Conservation (phyloP, 2,113 vertebrate genomes). For the Takifugu flavidus region DNA sequence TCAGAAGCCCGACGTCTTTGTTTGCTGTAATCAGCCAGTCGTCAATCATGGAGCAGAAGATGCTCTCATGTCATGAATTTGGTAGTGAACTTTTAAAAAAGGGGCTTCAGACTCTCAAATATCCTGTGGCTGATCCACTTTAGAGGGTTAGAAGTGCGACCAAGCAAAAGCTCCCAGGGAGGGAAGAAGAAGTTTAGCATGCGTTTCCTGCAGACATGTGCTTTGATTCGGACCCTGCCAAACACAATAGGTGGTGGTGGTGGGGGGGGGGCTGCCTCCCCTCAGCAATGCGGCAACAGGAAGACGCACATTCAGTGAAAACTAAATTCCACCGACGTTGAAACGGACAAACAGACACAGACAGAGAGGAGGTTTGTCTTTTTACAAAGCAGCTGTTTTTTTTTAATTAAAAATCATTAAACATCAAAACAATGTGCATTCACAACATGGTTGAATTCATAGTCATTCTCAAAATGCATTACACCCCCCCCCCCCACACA, state of each 20-base stretch:
- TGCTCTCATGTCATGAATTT: not conserved
- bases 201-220: constrained; percentile 72
- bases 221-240: constrained; percentile 63
- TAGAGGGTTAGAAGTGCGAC: constrained; percentile 24
- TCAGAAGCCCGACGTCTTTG: constrained; percentile 14
- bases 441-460: constrained; percentile 49
- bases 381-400: constrained; percentile 35
- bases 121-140: constrained; percentile 26
- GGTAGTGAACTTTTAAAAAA: not conserved
- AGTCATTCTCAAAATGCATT: constrained; percentile 25
- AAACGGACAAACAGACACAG: constrained; percentile 1
- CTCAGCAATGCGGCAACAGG: constrained; percentile 59
- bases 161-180: constrained; percentile 34
- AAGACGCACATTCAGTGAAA: constrained; percentile 54
- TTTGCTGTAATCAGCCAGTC: not conserved
- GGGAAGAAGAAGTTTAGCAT: constrained; percentile 58
- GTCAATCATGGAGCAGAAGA: not conserved
- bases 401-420: constrained; percentile 65
- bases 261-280: constrained; percentile 42
- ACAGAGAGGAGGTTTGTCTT: constrained; percentile 2
- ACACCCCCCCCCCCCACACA: constrained; percentile 15
- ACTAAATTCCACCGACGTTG: too few relatives aligned
- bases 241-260: constrained; percentile 77
- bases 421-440: constrained; percentile 47
- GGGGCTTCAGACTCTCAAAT: not conserved